A percentile compares a stretch with the other conserved stretches of the same genome.
Evolutionary conservation across 2,113 vertebrate species (phyloP).

Genomic region (Eira barbara): DNA sequence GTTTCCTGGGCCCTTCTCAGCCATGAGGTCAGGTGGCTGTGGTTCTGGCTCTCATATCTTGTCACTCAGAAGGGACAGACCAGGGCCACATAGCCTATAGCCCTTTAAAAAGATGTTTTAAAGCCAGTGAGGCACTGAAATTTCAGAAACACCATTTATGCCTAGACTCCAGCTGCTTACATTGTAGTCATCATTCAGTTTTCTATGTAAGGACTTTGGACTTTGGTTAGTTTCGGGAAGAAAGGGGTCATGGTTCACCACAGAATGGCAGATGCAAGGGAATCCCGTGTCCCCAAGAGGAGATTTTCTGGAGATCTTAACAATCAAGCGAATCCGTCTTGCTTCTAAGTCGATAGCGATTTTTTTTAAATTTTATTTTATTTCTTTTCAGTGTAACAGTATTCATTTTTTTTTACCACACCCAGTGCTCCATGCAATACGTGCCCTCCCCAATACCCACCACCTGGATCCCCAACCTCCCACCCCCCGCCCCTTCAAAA

Average conservation of each 20-base stretch:
- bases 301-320: not conserved
- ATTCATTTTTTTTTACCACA: too few relatives aligned
- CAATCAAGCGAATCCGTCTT: not conserved
- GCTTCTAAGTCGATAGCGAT: not conserved
- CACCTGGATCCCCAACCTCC: too few relatives aligned
- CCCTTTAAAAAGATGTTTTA: not conserved
- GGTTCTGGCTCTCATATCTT: not conserved
- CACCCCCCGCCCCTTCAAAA: too few relatives aligned
- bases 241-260: not conserved
- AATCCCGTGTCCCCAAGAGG: not conserved
- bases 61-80: not conserved
- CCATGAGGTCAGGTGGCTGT: not conserved
- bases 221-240: not conserved
- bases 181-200: not conserved
- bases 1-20: not conserved
- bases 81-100: not conserved
- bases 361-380: too few relatives aligned
- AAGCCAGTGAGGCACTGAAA: not conserved
- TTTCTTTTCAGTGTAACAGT: too few relatives aligned
- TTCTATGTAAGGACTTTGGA: not conserved
- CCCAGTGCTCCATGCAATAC: too few relatives aligned
- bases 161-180: not conserved
- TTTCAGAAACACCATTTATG: not conserved
- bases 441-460: too few relatives aligned
- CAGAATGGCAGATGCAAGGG: not conserved